Percentiles rank a stretch among this genome's conserved stretches.
Conservation (phyloP, 2,797 vertebrate genomes). For the Pogoniulus pusillus region DNA sequence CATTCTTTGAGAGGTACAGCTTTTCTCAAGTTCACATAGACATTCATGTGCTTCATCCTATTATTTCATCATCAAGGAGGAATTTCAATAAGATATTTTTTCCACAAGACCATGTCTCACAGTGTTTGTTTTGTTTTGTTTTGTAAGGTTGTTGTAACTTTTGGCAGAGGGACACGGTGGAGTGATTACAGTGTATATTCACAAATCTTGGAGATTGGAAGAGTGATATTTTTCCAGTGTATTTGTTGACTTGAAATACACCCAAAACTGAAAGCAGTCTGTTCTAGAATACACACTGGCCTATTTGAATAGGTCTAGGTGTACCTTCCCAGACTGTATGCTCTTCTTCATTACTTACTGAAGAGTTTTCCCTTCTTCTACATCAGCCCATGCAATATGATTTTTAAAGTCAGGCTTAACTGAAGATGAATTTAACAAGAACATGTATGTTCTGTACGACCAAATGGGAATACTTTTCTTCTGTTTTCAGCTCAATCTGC, state of each 20-base stretch:
- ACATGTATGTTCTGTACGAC: background rate
- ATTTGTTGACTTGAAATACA: conserved; percentile 5
- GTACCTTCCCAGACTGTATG: background rate
- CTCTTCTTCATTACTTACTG: background rate
- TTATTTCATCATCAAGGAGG: background rate
- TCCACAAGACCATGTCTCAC: background rate
- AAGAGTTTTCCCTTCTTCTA: background rate
- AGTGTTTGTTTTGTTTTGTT: background rate
- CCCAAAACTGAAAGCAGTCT: background rate
- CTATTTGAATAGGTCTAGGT: background rate
- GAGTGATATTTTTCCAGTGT: background rate
- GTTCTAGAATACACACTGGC: background rate
- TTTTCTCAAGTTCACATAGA: background rate
- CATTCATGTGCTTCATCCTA: background rate
- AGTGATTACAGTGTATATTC: background rate
- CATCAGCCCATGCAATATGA: background rate
- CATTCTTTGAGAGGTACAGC: background rate
- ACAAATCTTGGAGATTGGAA: background rate
- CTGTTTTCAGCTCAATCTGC: background rate
- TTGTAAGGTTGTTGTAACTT: background rate
- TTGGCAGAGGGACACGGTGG: background rate
- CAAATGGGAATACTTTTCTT: background rate
- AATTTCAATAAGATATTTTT: background rate
- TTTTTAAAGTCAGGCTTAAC: background rate
- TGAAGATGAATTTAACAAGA: background rate